Evolutionary conservation across 1,140 invertebrate genomes (phyloP).

Genomic region (Diachasmimorpha longicaudata): DNA sequence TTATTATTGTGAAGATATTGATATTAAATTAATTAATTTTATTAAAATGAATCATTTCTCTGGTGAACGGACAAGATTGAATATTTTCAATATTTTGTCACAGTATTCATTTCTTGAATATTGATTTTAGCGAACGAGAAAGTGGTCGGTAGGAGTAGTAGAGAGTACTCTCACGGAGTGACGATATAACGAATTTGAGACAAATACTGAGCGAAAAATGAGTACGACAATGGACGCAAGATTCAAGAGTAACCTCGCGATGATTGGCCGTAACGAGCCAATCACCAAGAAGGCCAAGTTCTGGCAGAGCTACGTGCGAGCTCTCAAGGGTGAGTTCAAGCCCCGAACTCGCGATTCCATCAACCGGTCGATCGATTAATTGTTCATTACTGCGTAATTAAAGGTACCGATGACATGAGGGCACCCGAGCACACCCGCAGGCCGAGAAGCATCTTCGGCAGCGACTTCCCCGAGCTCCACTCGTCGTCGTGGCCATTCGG

Average conservation of each 20-base stretch:
- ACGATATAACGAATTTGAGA: conserved; percentile 2
- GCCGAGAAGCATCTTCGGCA: conserved; percentile 73
- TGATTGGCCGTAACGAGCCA: conserved; percentile 90
- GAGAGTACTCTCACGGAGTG: background rate
- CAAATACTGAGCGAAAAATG: conserved; percentile 59
- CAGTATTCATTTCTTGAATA: background rate
- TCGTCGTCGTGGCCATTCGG: conserved; percentile 72
- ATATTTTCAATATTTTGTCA: background rate
- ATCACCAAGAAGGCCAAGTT: conserved; percentile 90
- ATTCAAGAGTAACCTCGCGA: conserved; percentile 89
- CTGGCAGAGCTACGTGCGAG: conserved; percentile 89
- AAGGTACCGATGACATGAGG: conserved; percentile 85
- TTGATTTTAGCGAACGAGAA: conserved; percentile 72
- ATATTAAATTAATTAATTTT: no score
- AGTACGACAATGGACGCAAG: conserved; percentile 72
- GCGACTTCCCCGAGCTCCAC: conserved; percentile 69
- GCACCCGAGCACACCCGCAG: conserved; percentile 78
- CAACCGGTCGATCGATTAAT: background rate
- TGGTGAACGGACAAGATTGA: no score
- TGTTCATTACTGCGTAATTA: background rate
- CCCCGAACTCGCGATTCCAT: background rate
- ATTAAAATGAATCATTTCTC: no score
- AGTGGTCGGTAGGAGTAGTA: conserved; percentile 51
- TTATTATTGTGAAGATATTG: no score
- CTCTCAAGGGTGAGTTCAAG: conserved; percentile 75